These are phyloP conservation scores for Sternarchorhynchus goeldii DNA, from an alignment of 2,797 vertebrate genomes.

Conservation along the genomic window DNA sequence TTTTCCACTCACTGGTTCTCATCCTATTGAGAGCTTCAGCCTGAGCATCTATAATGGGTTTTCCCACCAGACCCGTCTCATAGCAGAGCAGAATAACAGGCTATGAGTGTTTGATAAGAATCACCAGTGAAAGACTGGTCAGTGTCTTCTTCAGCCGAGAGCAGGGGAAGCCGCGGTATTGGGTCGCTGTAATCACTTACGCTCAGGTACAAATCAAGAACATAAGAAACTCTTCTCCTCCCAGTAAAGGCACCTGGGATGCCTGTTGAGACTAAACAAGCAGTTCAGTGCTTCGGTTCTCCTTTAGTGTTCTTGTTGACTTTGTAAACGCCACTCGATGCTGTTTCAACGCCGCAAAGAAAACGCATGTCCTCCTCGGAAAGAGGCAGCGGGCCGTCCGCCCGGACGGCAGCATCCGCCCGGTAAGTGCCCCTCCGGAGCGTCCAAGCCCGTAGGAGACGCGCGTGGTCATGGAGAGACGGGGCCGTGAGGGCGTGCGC, in stretches of 20 bases:
- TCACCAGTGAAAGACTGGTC: slow-evolving; percentile 34
- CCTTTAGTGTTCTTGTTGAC: slow-evolving; percentile 8
- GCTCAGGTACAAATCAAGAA: slow-evolving; percentile 21
- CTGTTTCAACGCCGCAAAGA: slow-evolving; percentile 7
- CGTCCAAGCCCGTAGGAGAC: slow-evolving; percentile 3
- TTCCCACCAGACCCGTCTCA: slow-evolving; percentile 1
- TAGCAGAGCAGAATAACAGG: slow-evolving; percentile 14
- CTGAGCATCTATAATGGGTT: slow-evolving; percentile 14
- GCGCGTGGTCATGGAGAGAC: slow-evolving; percentile 43
- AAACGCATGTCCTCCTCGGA: slow-evolving; percentile 24
- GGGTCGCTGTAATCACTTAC: slow-evolving; percentile 12
- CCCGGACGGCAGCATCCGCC: slow-evolving; percentile 22
- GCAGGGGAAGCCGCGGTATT: not conserved
- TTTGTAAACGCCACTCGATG: slow-evolving; percentile 34
- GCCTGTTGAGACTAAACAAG: slow-evolving; percentile 17
- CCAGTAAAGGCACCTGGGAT: slow-evolving; percentile 22
- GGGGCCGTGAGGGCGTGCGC: slow-evolving; percentile 46
- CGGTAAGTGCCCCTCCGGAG: slow-evolving; percentile 21
- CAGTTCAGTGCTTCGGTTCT: slow-evolving; percentile 10
- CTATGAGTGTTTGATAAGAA: slow-evolving; percentile 17
- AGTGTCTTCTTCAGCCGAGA: slow-evolving; percentile 19
- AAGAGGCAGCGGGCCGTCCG: slow-evolving; percentile 19
- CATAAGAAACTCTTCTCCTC: slow-evolving; percentile 15
- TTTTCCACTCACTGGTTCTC: slow-evolving; percentile 24
- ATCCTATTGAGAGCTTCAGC: slow-evolving; percentile 24